Conservation (phyloP, 1,140 invertebrate species). For the Dolichoris vasculosae region DNA sequence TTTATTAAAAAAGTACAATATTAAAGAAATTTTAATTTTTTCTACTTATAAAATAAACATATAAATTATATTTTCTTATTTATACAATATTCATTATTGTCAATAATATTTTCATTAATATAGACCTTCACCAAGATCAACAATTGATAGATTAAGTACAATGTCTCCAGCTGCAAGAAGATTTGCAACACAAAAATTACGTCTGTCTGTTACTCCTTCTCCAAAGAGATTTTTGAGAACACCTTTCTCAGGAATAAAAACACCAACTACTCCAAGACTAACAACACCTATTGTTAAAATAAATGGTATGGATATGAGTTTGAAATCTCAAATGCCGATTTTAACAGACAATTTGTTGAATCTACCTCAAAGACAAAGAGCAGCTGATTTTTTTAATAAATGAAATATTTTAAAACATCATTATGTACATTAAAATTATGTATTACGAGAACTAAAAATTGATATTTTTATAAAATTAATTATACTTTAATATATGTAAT, state of each 20-base stretch:
- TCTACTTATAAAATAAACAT: too few relatives aligned
- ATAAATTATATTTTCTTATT: too few relatives aligned
- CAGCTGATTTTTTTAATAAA: slow-evolving; percentile 69
- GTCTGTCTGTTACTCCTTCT: slow-evolving; percentile 73
- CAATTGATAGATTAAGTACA: slow-evolving; percentile 85
- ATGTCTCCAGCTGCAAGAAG: slow-evolving; percentile 96
- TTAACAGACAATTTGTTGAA: slow-evolving; percentile 73
- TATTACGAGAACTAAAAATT: background rate
- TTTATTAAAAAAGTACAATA: too few relatives aligned
- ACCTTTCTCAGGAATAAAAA: slow-evolving; percentile 69
- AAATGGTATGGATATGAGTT: slow-evolving; percentile 54
- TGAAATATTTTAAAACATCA: background rate
- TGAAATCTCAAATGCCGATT: slow-evolving; percentile 66
- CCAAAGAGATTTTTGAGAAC: slow-evolving; percentile 67
- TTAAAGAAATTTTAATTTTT: too few relatives aligned
- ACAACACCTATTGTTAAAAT: slow-evolving; percentile 63
- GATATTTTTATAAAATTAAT: slow-evolving; percentile 14
- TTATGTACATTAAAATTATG: background rate
- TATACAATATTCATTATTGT: too few relatives aligned
- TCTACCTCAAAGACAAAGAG: slow-evolving; percentile 71
- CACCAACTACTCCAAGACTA: slow-evolving; percentile 67
- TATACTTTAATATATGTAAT: too few relatives aligned
- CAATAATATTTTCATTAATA: slow-evolving; percentile 34
- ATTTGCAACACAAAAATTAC: slow-evolving; percentile 81
- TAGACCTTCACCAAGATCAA: slow-evolving; percentile 77